Evolutionary conservation across 2,888 invertebrate genomes (phyloP).

Genomic region (Prionchulus punctatus): DNA sequence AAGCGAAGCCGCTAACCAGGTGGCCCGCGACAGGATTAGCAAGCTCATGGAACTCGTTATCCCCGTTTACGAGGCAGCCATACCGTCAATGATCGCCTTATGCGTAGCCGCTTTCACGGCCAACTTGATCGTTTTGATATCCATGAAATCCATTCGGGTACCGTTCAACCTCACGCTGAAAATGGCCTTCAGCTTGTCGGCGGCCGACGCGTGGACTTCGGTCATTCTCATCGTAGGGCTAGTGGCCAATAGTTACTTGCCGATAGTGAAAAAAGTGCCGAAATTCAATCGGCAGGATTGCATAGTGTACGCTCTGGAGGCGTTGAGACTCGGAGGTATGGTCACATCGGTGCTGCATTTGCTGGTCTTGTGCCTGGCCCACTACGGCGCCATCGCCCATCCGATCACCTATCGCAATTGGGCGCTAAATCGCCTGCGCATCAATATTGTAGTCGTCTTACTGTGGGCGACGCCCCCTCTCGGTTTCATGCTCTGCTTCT

Average conservation of each 20-base stretch:
- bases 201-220: constrained; percentile 45
- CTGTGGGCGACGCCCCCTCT: constrained; percentile 44
- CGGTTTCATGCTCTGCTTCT: constrained; percentile 41
- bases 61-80: constrained; percentile 22
- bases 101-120: constrained; percentile 42
- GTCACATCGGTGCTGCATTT: constrained; percentile 47
- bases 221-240: constrained; percentile 41
- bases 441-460: constrained; percentile 34
- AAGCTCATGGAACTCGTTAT: neutral
- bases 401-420: neutral
- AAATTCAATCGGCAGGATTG: constrained; percentile 9
- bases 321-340: constrained; percentile 44
- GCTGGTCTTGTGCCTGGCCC: constrained; percentile 46
- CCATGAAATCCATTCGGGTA: constrained; percentile 45
- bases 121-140: constrained; percentile 42
- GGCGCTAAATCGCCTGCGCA: constrained; percentile 13
- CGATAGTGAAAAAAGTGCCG: constrained; percentile 19
- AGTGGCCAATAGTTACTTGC: constrained; percentile 42
- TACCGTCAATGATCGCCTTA: constrained; percentile 36
- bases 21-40: too few species aligned
- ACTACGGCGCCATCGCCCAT: constrained; percentile 39
- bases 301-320: constrained; percentile 29
- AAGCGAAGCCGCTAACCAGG: too few species aligned
- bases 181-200: constrained; percentile 45
- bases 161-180: constrained; percentile 39